Base-by-base conservation (phyloP, 1,140 invertebrate genomes). In the Aricia agestis region DNA sequence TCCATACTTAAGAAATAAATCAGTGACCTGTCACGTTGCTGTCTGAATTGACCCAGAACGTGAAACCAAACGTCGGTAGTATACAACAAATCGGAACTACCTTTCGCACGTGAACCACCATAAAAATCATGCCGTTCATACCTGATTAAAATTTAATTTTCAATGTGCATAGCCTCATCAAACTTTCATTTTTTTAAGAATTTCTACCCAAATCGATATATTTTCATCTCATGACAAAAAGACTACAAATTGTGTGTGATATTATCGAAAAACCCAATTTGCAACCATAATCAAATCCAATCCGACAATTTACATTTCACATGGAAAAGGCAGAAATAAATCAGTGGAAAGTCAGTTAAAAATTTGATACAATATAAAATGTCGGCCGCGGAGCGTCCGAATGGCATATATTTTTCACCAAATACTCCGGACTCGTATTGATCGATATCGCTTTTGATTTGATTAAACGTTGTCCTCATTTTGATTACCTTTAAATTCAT, bases 401-500 rank as follows among this genome's bases (percentile, higher is more conserved):
- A 32, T 17, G 66, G 70, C 72, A 66, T 75, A 45, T 74, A 75
- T 77, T 76, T 80, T 78, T 78, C 74, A 72, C 74, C 72, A 78
- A 80, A 80, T 76, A 70, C 59, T 74, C 76, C 68, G 70, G 69
- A 36, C 65, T 31, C 36, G 61, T 77, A 74, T 75, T 78, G 78
- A 80, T 78, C 78, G 73, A 76, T 76, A 73, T 76, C 72, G 74
- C 59, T 76, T 78, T 73, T 76, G 73, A 74, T 78, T 77, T 70
- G 73, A 78, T 78, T 72, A 76, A 78, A 73, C 71, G 63, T 70
- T 71, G 25, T 57, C 25, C 58, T 66, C 66, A 18, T 67, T 71
- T 74, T 69, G 70, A 69, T 74, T 66, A 72, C 69, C 58, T 4
- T 45, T 61, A 15, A 63, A 69, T 61, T 19, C 5, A 31, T 69